These are phyloP conservation scores for Tipula unca DNA, from an alignment of 2,888 invertebrate species.

Conservation along the genomic window DNA sequence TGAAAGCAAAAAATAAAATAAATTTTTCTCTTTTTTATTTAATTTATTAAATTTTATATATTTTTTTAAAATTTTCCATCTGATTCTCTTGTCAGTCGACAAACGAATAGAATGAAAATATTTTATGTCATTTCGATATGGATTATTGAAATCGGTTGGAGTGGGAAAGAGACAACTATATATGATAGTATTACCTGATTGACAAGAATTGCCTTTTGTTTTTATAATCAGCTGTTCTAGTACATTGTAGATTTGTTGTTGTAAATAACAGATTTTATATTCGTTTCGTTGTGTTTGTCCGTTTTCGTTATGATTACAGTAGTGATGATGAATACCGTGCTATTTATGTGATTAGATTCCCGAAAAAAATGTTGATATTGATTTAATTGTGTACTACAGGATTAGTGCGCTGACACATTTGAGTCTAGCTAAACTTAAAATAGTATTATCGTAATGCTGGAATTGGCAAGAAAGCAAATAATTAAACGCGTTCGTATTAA, in stretches of 20 bases:
- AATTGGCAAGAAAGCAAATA: no score
- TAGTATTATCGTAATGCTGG: no score
- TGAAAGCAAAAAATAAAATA: slow-evolving; percentile 3
- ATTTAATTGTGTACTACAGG: no score
- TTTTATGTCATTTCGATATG: not conserved
- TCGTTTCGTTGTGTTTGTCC: not conserved
- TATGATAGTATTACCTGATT: not conserved
- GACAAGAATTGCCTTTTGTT: not conserved
- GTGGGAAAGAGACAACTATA: not conserved
- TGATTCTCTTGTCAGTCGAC: slow-evolving; percentile 17
- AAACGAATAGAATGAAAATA: slow-evolving; percentile 18
- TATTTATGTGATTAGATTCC: not conserved
- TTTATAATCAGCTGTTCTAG: slow-evolving; percentile 19
- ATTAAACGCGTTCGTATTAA: no score
- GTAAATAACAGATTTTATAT: not conserved
- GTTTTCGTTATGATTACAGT: not conserved
- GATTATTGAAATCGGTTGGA: not conserved
- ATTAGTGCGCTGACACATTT: no score
- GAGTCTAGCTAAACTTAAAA: no score
- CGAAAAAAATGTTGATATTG: no score
- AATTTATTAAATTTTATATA: not conserved
- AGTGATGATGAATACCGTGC: not conserved
- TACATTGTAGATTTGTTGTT: not conserved
- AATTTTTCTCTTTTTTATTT: not conserved
- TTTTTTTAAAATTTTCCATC: not conserved